Evolutionary conservation across 2,888 invertebrate species (phyloP).

Genomic region (Hydroisotoma schaefferi): DNA sequence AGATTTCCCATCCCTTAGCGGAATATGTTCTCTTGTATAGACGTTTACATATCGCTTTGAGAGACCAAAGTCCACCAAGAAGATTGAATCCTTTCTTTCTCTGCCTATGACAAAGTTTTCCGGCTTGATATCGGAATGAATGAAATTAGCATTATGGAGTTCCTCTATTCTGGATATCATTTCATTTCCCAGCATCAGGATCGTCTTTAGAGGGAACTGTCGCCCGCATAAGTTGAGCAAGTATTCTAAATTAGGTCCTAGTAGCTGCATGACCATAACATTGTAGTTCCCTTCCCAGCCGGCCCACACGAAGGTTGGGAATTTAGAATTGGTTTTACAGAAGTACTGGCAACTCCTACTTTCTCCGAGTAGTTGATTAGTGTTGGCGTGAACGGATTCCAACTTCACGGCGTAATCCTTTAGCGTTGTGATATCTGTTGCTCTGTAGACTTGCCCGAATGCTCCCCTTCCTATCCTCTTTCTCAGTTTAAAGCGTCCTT

Average conservation of each 20-base stretch:
- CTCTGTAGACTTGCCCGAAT: no score
- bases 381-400: neutral
- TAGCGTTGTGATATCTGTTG: no score
- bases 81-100: conserved; percentile 2
- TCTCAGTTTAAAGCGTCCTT: no score
- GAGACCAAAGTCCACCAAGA: conserved; percentile 22
- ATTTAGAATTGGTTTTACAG: no score
- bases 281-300: conserved; percentile 13
- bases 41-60: conserved; percentile 13
- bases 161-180: conserved; percentile 20
- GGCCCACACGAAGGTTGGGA: no score
- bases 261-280: conserved; percentile 14
- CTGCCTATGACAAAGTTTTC: conserved; percentile 21
- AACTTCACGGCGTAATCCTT: conserved; percentile 25
- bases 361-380: conserved; percentile 15
- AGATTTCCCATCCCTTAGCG: conserved; percentile 12
- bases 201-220: conserved; percentile 18
- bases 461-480: no score
- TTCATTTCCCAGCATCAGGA: conserved; percentile 21
- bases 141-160: conserved; percentile 17
- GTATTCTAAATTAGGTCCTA: conserved; percentile 20
- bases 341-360: conserved; percentile 13
- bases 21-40: conserved; percentile 15
- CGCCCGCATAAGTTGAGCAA: conserved; percentile 17
- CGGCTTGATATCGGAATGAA: conserved; percentile 24